Evolutionary conservation across 2,113 vertebrate species (phyloP).

Genomic region (Tricholaema leucomelas): DNA sequence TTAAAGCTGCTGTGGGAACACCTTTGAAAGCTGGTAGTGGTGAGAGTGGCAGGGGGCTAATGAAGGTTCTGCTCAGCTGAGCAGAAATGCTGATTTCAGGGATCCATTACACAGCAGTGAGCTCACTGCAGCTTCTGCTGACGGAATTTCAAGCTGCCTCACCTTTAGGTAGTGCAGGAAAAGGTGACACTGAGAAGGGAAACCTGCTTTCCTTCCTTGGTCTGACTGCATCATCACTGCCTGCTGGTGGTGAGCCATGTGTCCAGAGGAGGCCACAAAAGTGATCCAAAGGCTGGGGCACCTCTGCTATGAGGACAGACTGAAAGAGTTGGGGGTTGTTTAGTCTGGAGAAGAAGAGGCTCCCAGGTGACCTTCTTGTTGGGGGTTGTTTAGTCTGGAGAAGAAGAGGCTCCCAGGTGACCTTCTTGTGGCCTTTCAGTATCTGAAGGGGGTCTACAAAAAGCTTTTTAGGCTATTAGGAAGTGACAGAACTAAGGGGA

Average conservation of each 20-base stretch:
- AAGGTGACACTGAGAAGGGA: not conserved
- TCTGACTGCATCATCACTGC: not conserved
- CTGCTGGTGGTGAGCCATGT: accelerated
- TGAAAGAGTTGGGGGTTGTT: too few relatives aligned
- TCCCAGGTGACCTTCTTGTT: too few relatives aligned
- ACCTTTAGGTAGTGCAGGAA: not conserved
- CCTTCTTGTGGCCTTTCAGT: too few relatives aligned
- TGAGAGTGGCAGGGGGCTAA: not conserved
- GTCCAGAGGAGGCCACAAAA: too few relatives aligned
- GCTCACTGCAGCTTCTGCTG: not conserved
- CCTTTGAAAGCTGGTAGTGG: accelerated
- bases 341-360: too few relatives aligned
- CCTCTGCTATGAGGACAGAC: too few relatives aligned
- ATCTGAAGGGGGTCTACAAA: too few relatives aligned
- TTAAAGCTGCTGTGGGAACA: not conserved
- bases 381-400: too few relatives aligned
- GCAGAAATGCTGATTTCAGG: not conserved
- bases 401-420: too few relatives aligned
- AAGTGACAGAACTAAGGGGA: too few relatives aligned
- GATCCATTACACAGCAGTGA: not conserved
- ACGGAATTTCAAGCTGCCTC: not conserved
- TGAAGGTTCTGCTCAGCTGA: not conserved
- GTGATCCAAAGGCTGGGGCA: too few relatives aligned
- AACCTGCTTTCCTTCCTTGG: not conserved
- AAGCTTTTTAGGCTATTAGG: too few relatives aligned